Base-by-base conservation (phyloP, 2,888 invertebrate species). In the Callyntrura guangdongensis region DNA sequence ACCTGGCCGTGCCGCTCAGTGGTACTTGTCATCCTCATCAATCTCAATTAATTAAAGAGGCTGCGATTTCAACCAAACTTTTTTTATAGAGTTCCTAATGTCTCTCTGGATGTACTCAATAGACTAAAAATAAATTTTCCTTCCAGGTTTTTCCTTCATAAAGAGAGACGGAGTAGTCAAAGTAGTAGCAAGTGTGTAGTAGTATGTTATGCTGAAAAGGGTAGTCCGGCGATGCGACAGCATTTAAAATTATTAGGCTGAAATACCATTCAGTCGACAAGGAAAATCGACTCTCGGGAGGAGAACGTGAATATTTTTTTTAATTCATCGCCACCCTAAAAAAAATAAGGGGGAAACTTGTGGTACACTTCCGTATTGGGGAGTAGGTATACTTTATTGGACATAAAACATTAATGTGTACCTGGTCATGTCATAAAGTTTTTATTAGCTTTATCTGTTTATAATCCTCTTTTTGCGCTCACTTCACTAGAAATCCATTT, bases 11-110 rank as follows among this genome's bases (percentile, higher is more conserved):
- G 91, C 92, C 91, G 91, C 74, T 92, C 92, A 69, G 91, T 77
- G 61, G 85, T 77, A 89, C 87, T 92, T 92, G 91, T 92, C 92
- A 92, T 92, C 92, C 92, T 92, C 92, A 92, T 92, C 88, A 92
- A 92, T 90, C 91, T 91, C 90, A 89, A 86, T 92, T 92, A 87
- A 90, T 79, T 90, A 74, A 84, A 53, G 77, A 25, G 64, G 86
- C 49, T 86, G 61, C 86, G 64, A 77, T 86, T 74, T 64, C 86
- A 86, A 86, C 86, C 86, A 74, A 74, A 69, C n/a, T 69, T 36
- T 47, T 77, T 22, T 79, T 56, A 53, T 79, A 25, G 45, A 49
- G 11, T 74, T 74, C 27, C 69, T 45, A 6, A 45, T n/a, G 47
- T 45, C 12, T 74, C 17, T 45, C 47, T 49, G 20, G 4, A 2